phyloP scores from a whole-genome alignment of 2,888 invertebrate genomes.

The Syrphus vitripennis region DNA sequence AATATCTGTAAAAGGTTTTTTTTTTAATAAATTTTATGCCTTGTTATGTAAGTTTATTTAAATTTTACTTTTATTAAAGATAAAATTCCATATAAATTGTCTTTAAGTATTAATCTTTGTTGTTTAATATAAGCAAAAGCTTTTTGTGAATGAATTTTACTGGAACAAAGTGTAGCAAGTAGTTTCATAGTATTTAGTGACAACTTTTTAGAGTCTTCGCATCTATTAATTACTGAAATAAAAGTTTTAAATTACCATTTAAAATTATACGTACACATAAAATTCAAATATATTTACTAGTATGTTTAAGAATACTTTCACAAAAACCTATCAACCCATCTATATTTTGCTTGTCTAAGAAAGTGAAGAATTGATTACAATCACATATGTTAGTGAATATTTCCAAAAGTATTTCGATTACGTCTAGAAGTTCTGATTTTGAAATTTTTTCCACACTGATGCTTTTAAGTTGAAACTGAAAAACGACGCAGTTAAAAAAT shows the following conservation, averaged over 20 bases:
- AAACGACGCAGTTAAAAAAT: not conserved
- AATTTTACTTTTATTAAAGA: conserved; percentile 74
- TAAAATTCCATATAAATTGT: conserved; percentile 72
- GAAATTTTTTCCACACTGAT: conserved; percentile 70
- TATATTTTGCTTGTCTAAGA: conserved; percentile 75
- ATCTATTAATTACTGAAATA: conserved; percentile 50
- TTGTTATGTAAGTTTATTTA: not conserved
- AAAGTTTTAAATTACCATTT: not conserved
- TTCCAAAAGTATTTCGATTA: conserved; percentile 73
- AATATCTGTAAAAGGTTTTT: conserved; percentile 75
- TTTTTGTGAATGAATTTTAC: conserved; percentile 72
- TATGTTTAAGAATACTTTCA: conserved; percentile 72
- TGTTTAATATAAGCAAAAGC: conserved; percentile 73
- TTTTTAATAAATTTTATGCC: not conserved
- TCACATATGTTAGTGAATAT: conserved; percentile 74
- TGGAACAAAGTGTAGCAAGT: conserved; percentile 75
- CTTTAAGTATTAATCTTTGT: conserved; percentile 66
- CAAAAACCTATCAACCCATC: conserved; percentile 76
- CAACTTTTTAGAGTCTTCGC: conserved; percentile 67
- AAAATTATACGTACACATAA: not conserved
- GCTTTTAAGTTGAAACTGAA: conserved; percentile 76
- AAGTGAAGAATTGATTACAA: conserved; percentile 72
- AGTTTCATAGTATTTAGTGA: conserved; percentile 72
- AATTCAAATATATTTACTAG: conserved; percentile 71
- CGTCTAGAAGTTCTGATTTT: conserved; percentile 73